Evolutionary conservation across 2,797 vertebrate species (phyloP).

Genomic region (Micromesistius poutassou): DNA sequence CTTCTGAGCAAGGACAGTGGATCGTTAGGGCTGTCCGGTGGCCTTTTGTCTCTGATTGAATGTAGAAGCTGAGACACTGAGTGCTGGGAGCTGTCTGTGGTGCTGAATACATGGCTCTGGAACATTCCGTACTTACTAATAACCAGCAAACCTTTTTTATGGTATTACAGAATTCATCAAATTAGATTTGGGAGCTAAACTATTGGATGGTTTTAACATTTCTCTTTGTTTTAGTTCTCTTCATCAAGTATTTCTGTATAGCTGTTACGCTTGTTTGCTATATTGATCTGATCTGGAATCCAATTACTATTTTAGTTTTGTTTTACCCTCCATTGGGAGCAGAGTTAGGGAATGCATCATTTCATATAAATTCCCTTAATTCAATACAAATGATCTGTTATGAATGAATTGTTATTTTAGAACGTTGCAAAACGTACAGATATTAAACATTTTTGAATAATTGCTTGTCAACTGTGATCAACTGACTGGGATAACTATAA

Average conservation of each 20-base stretch:
- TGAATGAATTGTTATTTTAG: background rate
- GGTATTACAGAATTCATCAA: too few relatives aligned
- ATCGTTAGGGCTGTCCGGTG: constrained; percentile 47
- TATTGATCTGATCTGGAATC: background rate
- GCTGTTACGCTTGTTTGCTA: background rate
- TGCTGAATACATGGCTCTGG: constrained; percentile 7
- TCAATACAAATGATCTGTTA: background rate
- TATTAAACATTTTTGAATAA: background rate
- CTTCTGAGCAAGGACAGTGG: constrained; percentile 8
- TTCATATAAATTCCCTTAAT: background rate
- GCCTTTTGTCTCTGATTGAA: constrained; percentile 60
- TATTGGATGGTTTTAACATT: background rate
- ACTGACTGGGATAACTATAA: background rate
- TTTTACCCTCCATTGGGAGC: background rate
- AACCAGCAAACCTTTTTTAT: too few relatives aligned
- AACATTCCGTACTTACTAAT: constrained; percentile 48
- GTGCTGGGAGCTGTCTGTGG: background rate
- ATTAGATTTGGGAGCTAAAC: background rate
- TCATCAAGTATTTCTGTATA: background rate
- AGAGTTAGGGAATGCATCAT: background rate
- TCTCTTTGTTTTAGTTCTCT: background rate
- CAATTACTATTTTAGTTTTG: background rate
- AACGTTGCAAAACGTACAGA: background rate
- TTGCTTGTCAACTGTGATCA: background rate
- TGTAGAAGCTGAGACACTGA: constrained; percentile 21